Percentiles rank a stretch among this genome's conserved stretches.
Conservation (phyloP, 2,797 vertebrate species). For the Xenopus petersii region DNA sequence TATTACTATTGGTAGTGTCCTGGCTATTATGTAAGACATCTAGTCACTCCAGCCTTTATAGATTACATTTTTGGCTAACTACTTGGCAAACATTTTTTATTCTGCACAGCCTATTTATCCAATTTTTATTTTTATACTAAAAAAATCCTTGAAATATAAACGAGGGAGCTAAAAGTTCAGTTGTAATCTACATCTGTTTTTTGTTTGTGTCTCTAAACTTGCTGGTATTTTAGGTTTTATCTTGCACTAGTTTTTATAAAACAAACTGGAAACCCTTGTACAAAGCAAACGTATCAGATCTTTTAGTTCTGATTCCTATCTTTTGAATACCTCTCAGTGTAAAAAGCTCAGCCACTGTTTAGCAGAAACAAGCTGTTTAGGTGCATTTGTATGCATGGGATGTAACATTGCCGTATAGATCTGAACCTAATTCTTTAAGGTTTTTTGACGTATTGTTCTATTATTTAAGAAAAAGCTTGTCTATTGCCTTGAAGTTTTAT, state of each 20-base stretch:
- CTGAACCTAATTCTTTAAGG: neutral
- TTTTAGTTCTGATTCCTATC: constrained; percentile 20
- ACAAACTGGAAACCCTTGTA: constrained; percentile 9
- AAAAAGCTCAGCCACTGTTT: constrained; percentile 21
- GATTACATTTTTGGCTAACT: no score
- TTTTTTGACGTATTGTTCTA: neutral
- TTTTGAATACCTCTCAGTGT: constrained; percentile 30
- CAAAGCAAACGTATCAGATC: constrained; percentile 21
- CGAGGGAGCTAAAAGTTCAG: constrained; percentile 31
- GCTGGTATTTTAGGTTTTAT: constrained; percentile 37
- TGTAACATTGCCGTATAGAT: neutral
- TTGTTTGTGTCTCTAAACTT: constrained; percentile 34
- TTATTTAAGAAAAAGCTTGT: neutral
- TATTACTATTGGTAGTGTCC: no score
- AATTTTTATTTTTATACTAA: neutral
- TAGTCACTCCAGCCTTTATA: no score
- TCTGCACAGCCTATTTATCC: no score
- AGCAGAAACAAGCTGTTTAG: no score
- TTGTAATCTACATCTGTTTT: constrained; percentile 42
- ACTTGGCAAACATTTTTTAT: no score
- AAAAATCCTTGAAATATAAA: constrained; percentile 12
- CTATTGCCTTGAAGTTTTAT: neutral
- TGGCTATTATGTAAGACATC: no score
- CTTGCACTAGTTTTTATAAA: constrained; percentile 38
- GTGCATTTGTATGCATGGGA: neutral